Percentiles rank a stretch among this genome's conserved stretches.
These are phyloP conservation scores for Leucoraja erinaceus DNA, from an alignment of 2,113 vertebrate genomes.

Conservation along the genomic window DNA sequence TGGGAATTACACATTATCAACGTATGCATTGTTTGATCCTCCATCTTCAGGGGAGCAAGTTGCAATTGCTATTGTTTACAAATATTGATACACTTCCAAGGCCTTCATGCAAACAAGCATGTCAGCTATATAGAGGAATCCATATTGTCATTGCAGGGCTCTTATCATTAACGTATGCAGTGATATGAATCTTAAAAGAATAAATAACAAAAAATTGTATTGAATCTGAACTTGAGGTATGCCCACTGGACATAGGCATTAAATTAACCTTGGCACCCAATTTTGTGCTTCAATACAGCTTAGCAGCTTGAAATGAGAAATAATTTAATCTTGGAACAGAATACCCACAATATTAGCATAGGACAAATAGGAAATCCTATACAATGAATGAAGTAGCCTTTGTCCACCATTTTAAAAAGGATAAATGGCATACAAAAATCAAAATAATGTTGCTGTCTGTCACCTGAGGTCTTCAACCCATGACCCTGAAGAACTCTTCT, in stretches of 20 bases:
- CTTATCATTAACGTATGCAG: background rate
- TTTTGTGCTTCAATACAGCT: background rate
- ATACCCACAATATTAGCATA: background rate
- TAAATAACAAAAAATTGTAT: background rate
- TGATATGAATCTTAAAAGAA: background rate
- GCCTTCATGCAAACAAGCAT: background rate
- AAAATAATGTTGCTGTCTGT: background rate
- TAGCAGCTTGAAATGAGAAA: no score
- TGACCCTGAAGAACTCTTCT: no score
- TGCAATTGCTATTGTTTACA: background rate
- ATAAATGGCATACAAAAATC: background rate
- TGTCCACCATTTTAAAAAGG: background rate
- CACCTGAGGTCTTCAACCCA: background rate
- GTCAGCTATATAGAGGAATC: background rate
- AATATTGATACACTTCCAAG: constrained; percentile 10
- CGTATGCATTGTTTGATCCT: background rate
- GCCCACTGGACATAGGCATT: background rate
- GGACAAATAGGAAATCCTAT: background rate
- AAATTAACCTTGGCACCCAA: background rate
- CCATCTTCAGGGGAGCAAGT: background rate
- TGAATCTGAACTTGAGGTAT: background rate
- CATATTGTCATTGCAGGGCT: background rate
- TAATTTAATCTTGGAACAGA: background rate
- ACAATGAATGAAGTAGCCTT: background rate
- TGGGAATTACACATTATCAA: no score